Evolutionary conservation across 2,797 vertebrate species (phyloP).

Genomic region (Pangasius djambal): DNA sequence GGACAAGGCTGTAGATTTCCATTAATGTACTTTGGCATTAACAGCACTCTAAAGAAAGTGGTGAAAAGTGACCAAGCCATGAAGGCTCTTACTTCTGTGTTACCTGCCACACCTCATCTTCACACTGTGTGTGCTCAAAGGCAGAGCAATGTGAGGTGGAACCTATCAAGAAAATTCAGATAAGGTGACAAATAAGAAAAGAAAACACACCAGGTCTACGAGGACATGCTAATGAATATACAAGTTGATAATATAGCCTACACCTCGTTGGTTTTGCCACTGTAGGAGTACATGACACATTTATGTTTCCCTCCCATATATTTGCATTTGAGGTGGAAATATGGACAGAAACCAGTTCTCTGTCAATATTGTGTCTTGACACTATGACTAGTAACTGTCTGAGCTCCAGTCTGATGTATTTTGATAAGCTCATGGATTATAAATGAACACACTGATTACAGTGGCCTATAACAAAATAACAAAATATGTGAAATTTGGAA

Average conservation of each 20-base stretch:
- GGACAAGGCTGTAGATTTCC: not conserved
- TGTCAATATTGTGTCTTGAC: constrained; percentile 43
- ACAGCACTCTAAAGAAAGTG: constrained; percentile 2
- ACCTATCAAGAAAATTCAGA: constrained; percentile 11
- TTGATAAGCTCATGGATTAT: not conserved
- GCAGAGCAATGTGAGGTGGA: constrained; percentile 17
- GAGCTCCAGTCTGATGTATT: not conserved
- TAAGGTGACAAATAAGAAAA: constrained; percentile 12
- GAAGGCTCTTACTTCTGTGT: not conserved
- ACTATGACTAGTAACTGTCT: not conserved
- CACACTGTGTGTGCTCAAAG: constrained; percentile 28
- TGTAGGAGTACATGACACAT: not conserved
- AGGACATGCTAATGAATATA: not conserved
- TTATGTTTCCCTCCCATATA: constrained; percentile 9
- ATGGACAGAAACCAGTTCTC: constrained; percentile 44
- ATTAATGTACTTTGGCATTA: not conserved
- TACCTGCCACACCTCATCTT: constrained; percentile 48
- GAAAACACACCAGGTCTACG: not conserved
- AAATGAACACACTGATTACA: not conserved
- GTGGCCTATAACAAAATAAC: not conserved
- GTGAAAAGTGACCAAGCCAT: constrained; percentile 16
- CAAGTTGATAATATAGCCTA: not conserved
- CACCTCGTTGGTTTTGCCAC: not conserved
- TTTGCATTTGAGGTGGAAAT: constrained; percentile 44
- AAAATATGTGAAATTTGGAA: not conserved